phyloP scores from a whole-genome alignment of 2,888 invertebrate species.

The Saturnia pavonia region DNA sequence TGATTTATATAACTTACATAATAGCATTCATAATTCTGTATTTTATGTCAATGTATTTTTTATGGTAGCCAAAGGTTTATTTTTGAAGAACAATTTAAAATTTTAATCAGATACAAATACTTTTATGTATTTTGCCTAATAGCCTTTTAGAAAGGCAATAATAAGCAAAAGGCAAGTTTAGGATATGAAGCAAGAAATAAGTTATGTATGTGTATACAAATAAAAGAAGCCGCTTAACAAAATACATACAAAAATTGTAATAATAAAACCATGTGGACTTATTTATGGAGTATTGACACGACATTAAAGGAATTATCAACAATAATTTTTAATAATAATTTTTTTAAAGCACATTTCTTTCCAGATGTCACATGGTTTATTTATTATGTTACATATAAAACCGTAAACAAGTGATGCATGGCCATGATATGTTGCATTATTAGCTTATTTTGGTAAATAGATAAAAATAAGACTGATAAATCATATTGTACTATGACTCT shows the following conservation, averaged over 20 bases:
- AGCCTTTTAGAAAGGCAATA: neutral
- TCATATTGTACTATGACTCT: neutral
- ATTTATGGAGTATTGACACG: neutral
- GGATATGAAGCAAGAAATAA: neutral
- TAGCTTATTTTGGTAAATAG: no score
- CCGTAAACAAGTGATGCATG: no score
- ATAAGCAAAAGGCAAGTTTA: neutral
- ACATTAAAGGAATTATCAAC: neutral
- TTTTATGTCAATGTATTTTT: neutral
- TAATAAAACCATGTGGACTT: neutral
- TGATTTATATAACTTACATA: neutral
- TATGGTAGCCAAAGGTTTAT: neutral
- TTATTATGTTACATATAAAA: neutral
- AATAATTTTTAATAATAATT: neutral
- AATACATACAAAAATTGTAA: neutral
- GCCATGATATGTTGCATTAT: no score
- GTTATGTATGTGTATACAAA: neutral
- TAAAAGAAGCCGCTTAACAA: neutral
- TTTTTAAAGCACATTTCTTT: neutral
- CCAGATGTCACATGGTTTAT: neutral
- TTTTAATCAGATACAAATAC: neutral
- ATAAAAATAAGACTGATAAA: neutral
- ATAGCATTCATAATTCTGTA: neutral
- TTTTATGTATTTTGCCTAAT: neutral
- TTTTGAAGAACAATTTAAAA: neutral